Conservation (phyloP, 2,888 invertebrate genomes). For the Meandrusa payeni region DNA sequence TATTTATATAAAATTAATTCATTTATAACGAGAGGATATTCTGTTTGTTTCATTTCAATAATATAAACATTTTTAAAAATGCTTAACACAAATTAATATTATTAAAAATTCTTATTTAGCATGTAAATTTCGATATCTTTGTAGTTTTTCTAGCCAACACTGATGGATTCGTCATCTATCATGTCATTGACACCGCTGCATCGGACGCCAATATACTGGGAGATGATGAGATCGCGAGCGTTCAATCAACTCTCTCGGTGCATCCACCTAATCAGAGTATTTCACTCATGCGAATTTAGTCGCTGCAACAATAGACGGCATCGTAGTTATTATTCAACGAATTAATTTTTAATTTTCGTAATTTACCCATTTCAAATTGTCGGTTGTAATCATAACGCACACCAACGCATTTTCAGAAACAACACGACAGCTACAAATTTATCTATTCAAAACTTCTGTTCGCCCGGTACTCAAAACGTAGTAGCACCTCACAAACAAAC, state of each 20-base stretch:
- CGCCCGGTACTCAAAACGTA: conserved; percentile 65
- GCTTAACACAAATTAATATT: no score
- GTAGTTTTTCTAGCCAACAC: conserved; percentile 20
- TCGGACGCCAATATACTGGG: conserved; percentile 61
- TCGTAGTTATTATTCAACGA: no score
- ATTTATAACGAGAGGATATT: no score
- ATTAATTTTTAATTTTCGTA: no score
- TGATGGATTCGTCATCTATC: conserved; percentile 65
- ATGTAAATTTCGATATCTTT: conserved; percentile 1
- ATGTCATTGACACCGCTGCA: conserved; percentile 76
- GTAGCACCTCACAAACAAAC: conserved; percentile 70
- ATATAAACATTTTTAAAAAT: no score
- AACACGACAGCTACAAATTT: conserved; percentile 33
- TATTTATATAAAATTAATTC: no score
- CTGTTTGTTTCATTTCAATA: no score
- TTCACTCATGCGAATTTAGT: conserved; percentile 27
- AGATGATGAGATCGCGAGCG: conserved; percentile 62
- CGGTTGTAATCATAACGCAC: conserved; percentile 40
- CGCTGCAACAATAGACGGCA: neutral
- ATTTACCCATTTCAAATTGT: neutral
- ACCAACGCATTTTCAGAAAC: conserved; percentile 39
- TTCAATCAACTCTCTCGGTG: conserved; percentile 66
- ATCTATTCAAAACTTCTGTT: conserved; percentile 44
- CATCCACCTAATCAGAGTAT: conserved; percentile 65
- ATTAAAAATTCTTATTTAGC: neutral